Evolutionary conservation across 2,888 invertebrate species (phyloP), one percentile per base, ranked within the genome.

Genomic region (Apodemia duryi): DNA sequence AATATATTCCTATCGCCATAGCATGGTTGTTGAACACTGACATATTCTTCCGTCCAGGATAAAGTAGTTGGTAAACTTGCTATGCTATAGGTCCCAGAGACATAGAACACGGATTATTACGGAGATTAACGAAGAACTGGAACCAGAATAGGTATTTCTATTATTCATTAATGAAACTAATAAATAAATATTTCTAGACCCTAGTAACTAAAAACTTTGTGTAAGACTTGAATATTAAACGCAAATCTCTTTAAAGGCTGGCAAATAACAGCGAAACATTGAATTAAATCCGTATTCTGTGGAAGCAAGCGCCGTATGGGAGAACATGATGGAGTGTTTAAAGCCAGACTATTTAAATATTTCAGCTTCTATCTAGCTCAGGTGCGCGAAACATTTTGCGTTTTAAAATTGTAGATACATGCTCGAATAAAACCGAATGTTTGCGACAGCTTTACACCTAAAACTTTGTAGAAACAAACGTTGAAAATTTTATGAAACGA

Each of bases 281-380:
- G 63, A 68, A 71, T 70, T 71, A 68, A 69, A 68, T 62, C 68
- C 67, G 70, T 65, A 68, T 71, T 70, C 68, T 65, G 35, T 60
- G 64, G 66, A 64, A 62, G 62, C 63, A 61, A 67, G 66, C 67
- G 63, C 60, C 63, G 69, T 69, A 69, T 69, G 65, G 68, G 61
- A 65, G 54, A 63, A 68, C 67, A 68, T 71, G 70, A 66, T 70
- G 64, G 67, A 69, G 71, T 71, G 69, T 70, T 69, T 69, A 67
- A 70, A 69, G 69, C 61, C 69, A 68, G 71, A 70, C 72, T 68
- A 71, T 71, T 73, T 73, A 71, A 73, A 73, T 73, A 73, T 70
- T 70, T 68, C 68, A 70, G 54, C 67, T 67, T 70, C 67, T 68
- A 68, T 66, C 65, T 51, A 60, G n/a, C 51, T n/a, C 62, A 63